Base-by-base conservation (phyloP, 2,888 invertebrate species). In the Drosophila anomalata region DNA sequence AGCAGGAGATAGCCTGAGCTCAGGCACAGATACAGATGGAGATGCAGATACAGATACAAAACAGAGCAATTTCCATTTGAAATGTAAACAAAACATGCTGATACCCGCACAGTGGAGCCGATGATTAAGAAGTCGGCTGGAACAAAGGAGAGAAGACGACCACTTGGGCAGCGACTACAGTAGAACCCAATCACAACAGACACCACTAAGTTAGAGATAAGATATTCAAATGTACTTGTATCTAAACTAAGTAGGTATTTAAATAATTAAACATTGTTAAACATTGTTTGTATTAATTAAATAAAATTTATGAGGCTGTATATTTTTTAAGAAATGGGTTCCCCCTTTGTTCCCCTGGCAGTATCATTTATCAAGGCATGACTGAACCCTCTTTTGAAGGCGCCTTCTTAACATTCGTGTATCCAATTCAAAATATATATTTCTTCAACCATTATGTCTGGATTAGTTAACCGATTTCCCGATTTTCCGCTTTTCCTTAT, bases 41-140 rank as follows among this genome's bases (percentile, higher is more conserved):
- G 33, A 24, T 24, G 12, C 31, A 3, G 31, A 33, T n/a, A 14
- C 36, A 62, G 33, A 46, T 42, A 39, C 46, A 73, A 63, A 69
- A 58, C 76, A 54, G 65, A 70, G 59, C 78, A 74, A 81, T 84
- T 78, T 71, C 77, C 73, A 87, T 87, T 87, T 73, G 66, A 75
- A 87, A 81, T 70, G 77, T 79, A 87, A 83, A 87, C 83, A 87
- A 73, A 72, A 59, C 66, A 60, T 77, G 75, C 75, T 80, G 78
- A 56, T 69, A 69, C 70, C 71, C 80, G 78, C 78, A 80, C 78
- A 79, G 81, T 85, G 55, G 63, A 57, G 52, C 56, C 33, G 65
- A 70, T 53, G 52, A 65, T 60, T 41, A 51, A 26, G 14, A 48
- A 50, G 41, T 55, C 67, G 50, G 26, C 42, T 47, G 50, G 65